These are phyloP conservation scores for Lepidurus arcticus DNA, from an alignment of 1,140 invertebrate genomes.

Conservation along the genomic window DNA sequence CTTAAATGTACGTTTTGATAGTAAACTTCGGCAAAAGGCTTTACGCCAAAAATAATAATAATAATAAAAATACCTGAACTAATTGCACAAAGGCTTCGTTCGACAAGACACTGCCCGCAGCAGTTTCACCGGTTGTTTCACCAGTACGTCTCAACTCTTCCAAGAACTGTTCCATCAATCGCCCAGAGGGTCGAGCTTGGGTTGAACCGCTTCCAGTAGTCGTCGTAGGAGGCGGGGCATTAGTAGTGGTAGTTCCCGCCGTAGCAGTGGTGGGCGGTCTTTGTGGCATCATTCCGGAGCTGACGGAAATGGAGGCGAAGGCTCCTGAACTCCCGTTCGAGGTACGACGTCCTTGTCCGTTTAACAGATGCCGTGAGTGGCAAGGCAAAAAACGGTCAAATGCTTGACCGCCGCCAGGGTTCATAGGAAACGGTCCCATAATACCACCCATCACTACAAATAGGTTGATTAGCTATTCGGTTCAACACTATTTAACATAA, in stretches of 20 bases:
- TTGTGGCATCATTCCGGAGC: not conserved
- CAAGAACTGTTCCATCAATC: constrained; percentile 11
- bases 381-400: constrained; percentile 48
- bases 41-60: too few species aligned
- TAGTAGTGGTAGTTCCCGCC: not conserved
- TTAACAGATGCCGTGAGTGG: constrained; percentile 40
- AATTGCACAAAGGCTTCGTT: constrained; percentile 5
- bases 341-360: not conserved
- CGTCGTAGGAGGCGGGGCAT: not conserved
- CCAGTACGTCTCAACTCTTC: not conserved
- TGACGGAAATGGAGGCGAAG: not conserved
- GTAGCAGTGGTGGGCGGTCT: not conserved
- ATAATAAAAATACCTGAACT: not conserved
- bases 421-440: constrained; percentile 18
- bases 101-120: not conserved
- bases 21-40: too few species aligned
- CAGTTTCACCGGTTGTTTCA: not conserved
- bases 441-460: constrained; percentile 36
- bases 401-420: constrained; percentile 20
- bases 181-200: not conserved
- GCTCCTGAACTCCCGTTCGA: not conserved
- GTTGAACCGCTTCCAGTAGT: not conserved
- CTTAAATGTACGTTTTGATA: too few species aligned
- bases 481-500: not conserved
- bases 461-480: too few species aligned